Base-by-base conservation (phyloP, 64 coral and sea anemone species). In the Porites australiensis region DNA sequence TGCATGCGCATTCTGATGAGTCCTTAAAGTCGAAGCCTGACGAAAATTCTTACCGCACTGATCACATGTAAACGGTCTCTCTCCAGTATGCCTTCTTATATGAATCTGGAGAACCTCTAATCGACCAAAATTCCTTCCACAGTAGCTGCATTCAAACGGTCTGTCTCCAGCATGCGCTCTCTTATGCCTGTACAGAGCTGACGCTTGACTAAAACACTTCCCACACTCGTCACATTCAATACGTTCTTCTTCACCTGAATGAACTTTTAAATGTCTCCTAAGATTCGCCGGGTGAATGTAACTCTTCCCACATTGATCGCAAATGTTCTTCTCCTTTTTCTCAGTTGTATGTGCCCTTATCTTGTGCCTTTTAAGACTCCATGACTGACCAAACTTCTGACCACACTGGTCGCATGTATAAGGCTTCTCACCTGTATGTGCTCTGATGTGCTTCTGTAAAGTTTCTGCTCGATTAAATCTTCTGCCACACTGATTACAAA, bases 381-480 rank as follows among this genome's bases (percentile, higher is more conserved):
- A 27, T 37, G 48, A 13, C 44, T 49, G 58, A 86, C 82, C 44
- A 45, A 86, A 86, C 3, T 10, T 66, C 62, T 69, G 64, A 13
- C 43, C 16, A 69, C 82, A 86, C 27, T 62, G 58, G 11, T 86
- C 51, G 64, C 82, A 86, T 66, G 55, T 47, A 86, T 13, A 86
- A 44, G 82, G 82, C 44, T 63, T 86, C 64, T 86, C 54, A 3
- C 51, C 46, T 27, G 58, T 67, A 61, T 62, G 82, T 13, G 64
- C 66, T 86, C 82, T 86, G 8, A 66, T 86, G 50, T 86, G 82
- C 22, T 62, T 62, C 43, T 44, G 54, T 7, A 86, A n/a, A 63
- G 44, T 22, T 9, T 60, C 64, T 2, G 52, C 27, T 49, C 50
- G 12, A 7, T 19, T 16, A 62, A 86, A 86, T 4, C 58, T 19